A percentile compares a stretch with the other conserved stretches of the same genome.
Conservation (phyloP, 2,797 vertebrate species). For the Chromobotia macracanthus region DNA sequence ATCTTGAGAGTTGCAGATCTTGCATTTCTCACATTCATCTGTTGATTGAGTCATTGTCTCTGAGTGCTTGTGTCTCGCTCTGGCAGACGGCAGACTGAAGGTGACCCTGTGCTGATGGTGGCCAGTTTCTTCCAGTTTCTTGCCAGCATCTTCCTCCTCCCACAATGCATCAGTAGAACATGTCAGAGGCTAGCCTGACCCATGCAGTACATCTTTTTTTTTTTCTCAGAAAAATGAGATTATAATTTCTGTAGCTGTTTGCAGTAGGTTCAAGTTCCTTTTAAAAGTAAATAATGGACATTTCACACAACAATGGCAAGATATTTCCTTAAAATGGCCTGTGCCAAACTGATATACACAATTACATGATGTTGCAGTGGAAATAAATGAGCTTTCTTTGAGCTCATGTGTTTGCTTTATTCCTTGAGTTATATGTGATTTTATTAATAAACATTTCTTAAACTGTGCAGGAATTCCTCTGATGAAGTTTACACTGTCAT, state of each 20-base stretch:
- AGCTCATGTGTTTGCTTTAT: too few relatives aligned
- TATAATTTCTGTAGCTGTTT: neutral
- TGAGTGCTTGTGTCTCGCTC: conserved; percentile 51
- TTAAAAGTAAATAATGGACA: neutral
- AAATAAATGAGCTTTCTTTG: too few relatives aligned
- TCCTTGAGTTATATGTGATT: too few relatives aligned
- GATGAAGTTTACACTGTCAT: too few relatives aligned
- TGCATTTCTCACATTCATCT: conserved; percentile 49
- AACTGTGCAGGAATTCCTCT: too few relatives aligned
- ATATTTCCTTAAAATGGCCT: too few relatives aligned
- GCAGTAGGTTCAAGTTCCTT: neutral
- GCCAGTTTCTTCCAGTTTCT: neutral
- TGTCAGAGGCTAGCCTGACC: conserved; percentile 1
- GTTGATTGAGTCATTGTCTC: conserved; percentile 74
- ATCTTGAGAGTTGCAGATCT: conserved; percentile 39
- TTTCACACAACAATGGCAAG: neutral
- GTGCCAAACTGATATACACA: too few relatives aligned
- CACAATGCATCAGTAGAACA: conserved; percentile 13
- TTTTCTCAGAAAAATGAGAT: neutral
- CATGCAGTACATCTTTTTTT: neutral
- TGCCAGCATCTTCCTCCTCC: neutral
- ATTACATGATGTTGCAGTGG: too few relatives aligned
- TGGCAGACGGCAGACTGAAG: conserved; percentile 73
- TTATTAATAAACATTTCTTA: too few relatives aligned
- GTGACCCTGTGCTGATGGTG: conserved; percentile 64